Base-by-base conservation (phyloP, 1,140 invertebrate genomes). In the Zaprionus africanus region DNA sequence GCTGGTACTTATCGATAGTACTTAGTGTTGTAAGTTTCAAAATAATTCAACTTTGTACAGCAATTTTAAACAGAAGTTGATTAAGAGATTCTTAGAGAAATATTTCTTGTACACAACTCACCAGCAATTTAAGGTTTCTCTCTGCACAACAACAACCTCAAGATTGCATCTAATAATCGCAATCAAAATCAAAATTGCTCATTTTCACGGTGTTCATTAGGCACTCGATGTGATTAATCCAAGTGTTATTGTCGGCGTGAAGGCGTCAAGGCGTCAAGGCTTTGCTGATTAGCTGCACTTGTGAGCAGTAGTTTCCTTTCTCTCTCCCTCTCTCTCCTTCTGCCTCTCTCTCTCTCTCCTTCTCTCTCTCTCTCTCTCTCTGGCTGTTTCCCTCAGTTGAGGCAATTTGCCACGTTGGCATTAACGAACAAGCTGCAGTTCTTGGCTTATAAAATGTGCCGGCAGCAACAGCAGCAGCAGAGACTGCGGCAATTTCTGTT, bases 391-490 rank as follows among this genome's bases (percentile, higher is more conserved):
- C 1, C 31, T 34, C 31, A 11, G 31, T 34, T 34, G 24, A 5
- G 54, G 72, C 66, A 75, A 75, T 75, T 75, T 75, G 53, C 72
- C 58, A 70, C 63, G 66, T 66, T 70, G 24, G 59, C 53, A 62
- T 69, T 75, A 75, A 68, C 28, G 53, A 71, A 71, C 38, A 56
- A 69, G 72, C 66, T 41, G 17, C 26, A 24, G 36, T 51, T 22
- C 46, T 19, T 22, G 43, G 66, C 72, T 69, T 69, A 74, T 62
- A 69, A 57, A 69, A 61, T 68, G 54, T 66, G 72, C 65, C 58
- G 13, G 6, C 19, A 38, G 17, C 54, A 49, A 43, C 7, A 31
- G 15, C 49, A 70, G 28, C 28, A 31, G 28, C 28, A 31, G 28
- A 34, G 9, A 36, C 17, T 49, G 31, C 31, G 36, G 41, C 61